Evolutionary conservation across 2,888 invertebrate species (phyloP).

Genomic region (Caenorhabditis parvicauda): DNA sequence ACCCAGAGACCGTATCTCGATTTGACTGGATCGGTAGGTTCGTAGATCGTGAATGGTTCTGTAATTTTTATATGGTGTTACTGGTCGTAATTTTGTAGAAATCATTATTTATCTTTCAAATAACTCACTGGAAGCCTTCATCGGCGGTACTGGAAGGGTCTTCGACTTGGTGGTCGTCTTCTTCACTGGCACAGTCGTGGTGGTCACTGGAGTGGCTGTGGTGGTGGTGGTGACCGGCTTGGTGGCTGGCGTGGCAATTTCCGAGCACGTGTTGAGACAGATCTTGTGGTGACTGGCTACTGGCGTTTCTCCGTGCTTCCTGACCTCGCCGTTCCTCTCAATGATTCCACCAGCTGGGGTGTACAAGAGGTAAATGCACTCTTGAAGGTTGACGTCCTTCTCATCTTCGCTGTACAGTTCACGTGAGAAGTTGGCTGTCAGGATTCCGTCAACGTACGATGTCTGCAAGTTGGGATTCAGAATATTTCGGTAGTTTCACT

Average conservation of each 20-base stretch:
- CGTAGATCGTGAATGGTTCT: constrained; percentile 21
- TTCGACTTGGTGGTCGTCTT: constrained; percentile 8
- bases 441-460: constrained; percentile 26
- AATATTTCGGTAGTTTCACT: background rate
- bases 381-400: constrained; percentile 46
- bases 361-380: constrained; percentile 58
- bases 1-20: constrained; percentile 38
- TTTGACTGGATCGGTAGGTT: constrained; percentile 20
- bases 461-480: constrained; percentile 10
- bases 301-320: constrained; percentile 56
- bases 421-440: constrained; percentile 45
- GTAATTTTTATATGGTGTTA: background rate
- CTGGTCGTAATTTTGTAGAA: background rate
- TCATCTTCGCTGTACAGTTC: constrained; percentile 46
- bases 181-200: constrained; percentile 1
- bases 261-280: constrained; percentile 24
- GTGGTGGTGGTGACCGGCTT: background rate
- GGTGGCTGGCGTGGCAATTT: constrained; percentile 3
- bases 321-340: constrained; percentile 50
- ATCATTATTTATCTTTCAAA: background rate
- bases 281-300: constrained; percentile 37
- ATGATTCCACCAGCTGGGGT: constrained; percentile 53
- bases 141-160: constrained; percentile 22
- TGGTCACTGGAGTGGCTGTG: background rate
- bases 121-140: constrained; percentile 10